phyloP scores from a whole-genome alignment of 1,140 invertebrate genomes.

The Zaprionus gabonicus region DNA sequence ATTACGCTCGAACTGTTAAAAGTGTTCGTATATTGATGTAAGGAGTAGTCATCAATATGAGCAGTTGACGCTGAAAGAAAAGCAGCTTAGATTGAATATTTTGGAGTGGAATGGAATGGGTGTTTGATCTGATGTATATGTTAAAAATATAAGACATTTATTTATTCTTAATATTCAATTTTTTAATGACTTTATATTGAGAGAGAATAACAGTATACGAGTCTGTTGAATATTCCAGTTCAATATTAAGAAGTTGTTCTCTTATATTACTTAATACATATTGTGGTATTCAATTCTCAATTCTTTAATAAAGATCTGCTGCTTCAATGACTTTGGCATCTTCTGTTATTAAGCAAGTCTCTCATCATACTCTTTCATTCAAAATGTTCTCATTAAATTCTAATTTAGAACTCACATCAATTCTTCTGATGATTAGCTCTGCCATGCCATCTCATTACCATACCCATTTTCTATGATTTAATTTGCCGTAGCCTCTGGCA shows the following conservation, averaged over 20 bases:
- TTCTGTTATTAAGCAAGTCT: not conserved
- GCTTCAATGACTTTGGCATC: too few relatives aligned
- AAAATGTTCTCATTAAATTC: not conserved
- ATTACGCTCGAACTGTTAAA: not conserved
- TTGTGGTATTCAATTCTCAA: too few relatives aligned
- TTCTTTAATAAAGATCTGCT: too few relatives aligned
- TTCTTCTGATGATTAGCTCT: constrained; percentile 16
- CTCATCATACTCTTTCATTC: not conserved
- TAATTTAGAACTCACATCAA: not conserved
- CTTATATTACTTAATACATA: too few relatives aligned
- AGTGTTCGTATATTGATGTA: not conserved
- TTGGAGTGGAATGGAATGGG: not conserved
- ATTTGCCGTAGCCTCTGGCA: constrained; percentile 12
- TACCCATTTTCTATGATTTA: constrained; percentile 22
- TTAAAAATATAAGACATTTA: too few relatives aligned
- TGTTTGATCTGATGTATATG: too few relatives aligned
- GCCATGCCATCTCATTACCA: not conserved
- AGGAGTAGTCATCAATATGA: too few relatives aligned
- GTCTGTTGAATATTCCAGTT: too few relatives aligned
- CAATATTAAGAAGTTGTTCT: too few relatives aligned
- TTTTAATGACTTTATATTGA: too few relatives aligned
- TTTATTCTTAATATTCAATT: too few relatives aligned
- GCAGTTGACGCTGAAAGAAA: not conserved
- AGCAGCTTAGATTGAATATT: not conserved
- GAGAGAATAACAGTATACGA: too few relatives aligned